A percentile compares a stretch with the other conserved stretches of the same genome.
Conservation (phyloP, 2,797 vertebrate genomes). For the Alcedo atthis region DNA sequence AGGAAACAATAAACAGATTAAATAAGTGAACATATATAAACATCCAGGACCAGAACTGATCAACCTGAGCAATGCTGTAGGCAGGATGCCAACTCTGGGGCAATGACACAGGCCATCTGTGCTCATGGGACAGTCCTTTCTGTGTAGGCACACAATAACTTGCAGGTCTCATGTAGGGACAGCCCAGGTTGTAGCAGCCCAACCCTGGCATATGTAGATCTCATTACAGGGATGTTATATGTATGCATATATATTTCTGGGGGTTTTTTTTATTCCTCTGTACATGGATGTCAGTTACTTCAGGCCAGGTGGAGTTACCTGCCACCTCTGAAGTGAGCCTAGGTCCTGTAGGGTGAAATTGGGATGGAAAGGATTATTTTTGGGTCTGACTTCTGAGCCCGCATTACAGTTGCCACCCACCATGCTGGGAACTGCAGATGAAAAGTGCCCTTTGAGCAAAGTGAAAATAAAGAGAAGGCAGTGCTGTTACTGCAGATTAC, state of each 20-base stretch:
- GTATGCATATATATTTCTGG: background rate
- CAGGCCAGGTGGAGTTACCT: background rate
- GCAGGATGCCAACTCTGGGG: background rate
- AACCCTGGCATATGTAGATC: background rate
- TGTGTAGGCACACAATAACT: too few species aligned
- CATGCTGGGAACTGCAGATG: constrained; percentile 6
- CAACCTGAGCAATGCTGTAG: background rate
- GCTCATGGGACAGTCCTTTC: background rate
- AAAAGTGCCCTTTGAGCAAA: constrained; percentile 34
- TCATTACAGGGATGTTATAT: background rate
- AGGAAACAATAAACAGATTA: background rate
- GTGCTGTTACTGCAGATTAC: constrained; percentile 56
- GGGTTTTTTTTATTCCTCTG: background rate
- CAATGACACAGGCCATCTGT: background rate
- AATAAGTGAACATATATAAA: background rate
- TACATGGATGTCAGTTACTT: background rate
- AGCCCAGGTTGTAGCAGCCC: accelerated
- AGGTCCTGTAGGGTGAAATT: background rate
- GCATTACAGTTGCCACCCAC: background rate
- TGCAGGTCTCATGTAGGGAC: background rate
- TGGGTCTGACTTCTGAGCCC: background rate
- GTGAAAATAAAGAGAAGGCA: constrained; percentile 55
- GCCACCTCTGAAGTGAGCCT: background rate
- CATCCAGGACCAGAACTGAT: background rate
- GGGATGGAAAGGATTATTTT: background rate